phyloP scores from a whole-genome alignment of 2,797 vertebrate species.

The Antennarius maculatus region DNA sequence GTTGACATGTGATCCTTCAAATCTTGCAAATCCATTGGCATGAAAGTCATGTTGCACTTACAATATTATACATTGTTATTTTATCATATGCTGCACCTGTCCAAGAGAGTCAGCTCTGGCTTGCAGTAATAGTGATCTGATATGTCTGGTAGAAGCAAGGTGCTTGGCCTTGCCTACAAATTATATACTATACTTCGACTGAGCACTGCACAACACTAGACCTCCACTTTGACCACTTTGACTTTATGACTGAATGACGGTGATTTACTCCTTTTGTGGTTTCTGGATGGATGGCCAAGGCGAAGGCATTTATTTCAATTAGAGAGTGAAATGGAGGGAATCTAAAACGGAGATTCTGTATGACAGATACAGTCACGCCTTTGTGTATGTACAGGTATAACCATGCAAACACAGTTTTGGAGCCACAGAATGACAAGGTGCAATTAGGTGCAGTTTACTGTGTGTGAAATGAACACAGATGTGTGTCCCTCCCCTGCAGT shows the following conservation, averaged over 20 bases:
- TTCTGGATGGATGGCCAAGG: slow-evolving; percentile 54
- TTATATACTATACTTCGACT: slow-evolving; percentile 16
- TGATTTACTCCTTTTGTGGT: slow-evolving; percentile 56
- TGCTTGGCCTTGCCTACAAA: slow-evolving; percentile 12
- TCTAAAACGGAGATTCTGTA: slow-evolving; percentile 50
- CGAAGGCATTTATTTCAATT: slow-evolving; percentile 64
- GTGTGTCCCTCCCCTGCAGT: slow-evolving; percentile 36
- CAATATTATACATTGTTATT: background rate
- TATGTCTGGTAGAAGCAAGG: background rate
- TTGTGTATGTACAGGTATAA: slow-evolving; percentile 22
- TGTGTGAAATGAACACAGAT: slow-evolving; percentile 57
- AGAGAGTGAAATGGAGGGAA: slow-evolving; percentile 64
- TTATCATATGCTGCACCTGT: background rate
- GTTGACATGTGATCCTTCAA: slow-evolving; percentile 27
- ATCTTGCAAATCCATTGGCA: slow-evolving; percentile 13
- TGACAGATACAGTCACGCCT: slow-evolving; percentile 27
- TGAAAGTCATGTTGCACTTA: slow-evolving; percentile 15
- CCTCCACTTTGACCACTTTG: slow-evolving; percentile 45
- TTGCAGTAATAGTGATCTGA: slow-evolving; percentile 3
- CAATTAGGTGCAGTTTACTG: slow-evolving; percentile 57
- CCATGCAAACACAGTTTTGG: slow-evolving; percentile 35
- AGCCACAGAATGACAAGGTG: slow-evolving; percentile 47
- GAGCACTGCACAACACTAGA: slow-evolving; percentile 8
- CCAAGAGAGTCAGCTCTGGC: background rate
- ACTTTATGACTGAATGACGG: slow-evolving; percentile 46